Percentiles rank a stretch among this genome's conserved stretches.
Evolutionary conservation across 2,888 invertebrate genomes (phyloP).

Genomic region (Theristus sp.): DNA sequence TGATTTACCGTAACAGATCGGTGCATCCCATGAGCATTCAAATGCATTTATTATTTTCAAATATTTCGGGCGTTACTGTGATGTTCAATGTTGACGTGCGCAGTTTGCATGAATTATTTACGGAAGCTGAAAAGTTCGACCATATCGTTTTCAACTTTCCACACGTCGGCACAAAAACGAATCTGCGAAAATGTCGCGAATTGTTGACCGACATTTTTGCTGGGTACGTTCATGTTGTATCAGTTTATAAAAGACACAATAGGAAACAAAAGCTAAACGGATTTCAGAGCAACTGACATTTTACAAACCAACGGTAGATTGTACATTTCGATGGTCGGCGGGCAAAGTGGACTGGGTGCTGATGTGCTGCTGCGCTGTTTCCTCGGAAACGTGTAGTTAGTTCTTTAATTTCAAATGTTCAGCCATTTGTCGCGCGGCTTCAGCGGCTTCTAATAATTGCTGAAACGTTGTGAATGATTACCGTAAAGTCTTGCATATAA

Average conservation of each 20-base stretch:
- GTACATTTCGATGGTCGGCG: not conserved
- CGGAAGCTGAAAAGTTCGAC: slow-evolving; percentile 32
- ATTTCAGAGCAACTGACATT: not conserved
- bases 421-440: too few species aligned
- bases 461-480: too few species aligned
- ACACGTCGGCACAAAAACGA: slow-evolving; percentile 42
- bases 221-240: not conserved
- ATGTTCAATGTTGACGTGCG: slow-evolving; percentile 32
- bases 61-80: not conserved
- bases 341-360: slow-evolving; percentile 1
- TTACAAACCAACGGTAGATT: not conserved
- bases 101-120: slow-evolving; percentile 33
- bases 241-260: too few species aligned
- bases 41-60: too few species aligned
- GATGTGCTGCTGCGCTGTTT: too few species aligned
- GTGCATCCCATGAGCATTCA: too few species aligned
- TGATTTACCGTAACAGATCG: too few species aligned
- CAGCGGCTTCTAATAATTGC: too few species aligned
- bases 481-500: too few species aligned
- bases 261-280: too few species aligned
- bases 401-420: too few species aligned
- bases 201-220: slow-evolving; percentile 28
- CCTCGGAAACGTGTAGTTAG: too few species aligned
- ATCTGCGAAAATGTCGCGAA: slow-evolving; percentile 39
- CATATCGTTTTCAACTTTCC: slow-evolving; percentile 43